Percentiles rank a stretch among this genome's conserved stretches.
phyloP scores from a whole-genome alignment of 2,888 invertebrate genomes.

The Hydroisotoma schaefferi region DNA sequence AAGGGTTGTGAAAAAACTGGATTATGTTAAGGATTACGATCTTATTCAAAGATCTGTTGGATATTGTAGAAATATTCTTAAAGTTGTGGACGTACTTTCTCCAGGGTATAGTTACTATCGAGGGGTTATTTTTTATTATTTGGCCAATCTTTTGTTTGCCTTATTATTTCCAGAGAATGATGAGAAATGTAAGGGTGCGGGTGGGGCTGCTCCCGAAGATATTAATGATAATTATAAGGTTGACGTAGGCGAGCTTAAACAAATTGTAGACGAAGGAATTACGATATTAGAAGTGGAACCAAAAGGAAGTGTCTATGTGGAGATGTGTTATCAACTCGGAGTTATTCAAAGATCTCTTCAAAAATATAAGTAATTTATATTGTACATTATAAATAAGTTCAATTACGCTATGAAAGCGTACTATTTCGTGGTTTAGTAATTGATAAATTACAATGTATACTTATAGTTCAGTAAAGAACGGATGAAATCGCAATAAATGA shows the following conservation, averaged over 20 bases:
- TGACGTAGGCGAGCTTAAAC: conserved; percentile 1
- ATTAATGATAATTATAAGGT: neutral
- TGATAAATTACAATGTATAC: too few species aligned
- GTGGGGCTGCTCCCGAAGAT: conserved; percentile 11
- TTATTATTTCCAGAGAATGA: too few species aligned
- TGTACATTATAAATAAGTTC: too few species aligned
- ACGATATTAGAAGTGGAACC: conserved; percentile 25
- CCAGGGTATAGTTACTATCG: conserved; percentile 22
- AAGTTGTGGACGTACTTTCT: conserved; percentile 20
- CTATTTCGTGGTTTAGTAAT: too few species aligned
- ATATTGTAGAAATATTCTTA: conserved; percentile 24
- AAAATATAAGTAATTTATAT: neutral
- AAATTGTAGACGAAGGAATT: conserved; percentile 23
- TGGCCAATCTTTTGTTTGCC: conserved; percentile 18
- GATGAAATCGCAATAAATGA: too few species aligned
- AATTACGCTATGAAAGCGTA: too few species aligned
- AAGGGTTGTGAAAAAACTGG: conserved; percentile 19
- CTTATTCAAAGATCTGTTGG: conserved; percentile 15
- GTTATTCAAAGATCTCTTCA: neutral
- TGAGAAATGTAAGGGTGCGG: too few species aligned
- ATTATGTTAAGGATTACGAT: conserved; percentile 11
- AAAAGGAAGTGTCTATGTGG: conserved; percentile 20
- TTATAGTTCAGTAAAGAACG: too few species aligned
- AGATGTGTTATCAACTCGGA: conserved; percentile 18
- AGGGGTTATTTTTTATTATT: conserved; percentile 25